Conservation (phyloP, 2,888 invertebrate genomes). For the Parnassius smintheus region DNA sequence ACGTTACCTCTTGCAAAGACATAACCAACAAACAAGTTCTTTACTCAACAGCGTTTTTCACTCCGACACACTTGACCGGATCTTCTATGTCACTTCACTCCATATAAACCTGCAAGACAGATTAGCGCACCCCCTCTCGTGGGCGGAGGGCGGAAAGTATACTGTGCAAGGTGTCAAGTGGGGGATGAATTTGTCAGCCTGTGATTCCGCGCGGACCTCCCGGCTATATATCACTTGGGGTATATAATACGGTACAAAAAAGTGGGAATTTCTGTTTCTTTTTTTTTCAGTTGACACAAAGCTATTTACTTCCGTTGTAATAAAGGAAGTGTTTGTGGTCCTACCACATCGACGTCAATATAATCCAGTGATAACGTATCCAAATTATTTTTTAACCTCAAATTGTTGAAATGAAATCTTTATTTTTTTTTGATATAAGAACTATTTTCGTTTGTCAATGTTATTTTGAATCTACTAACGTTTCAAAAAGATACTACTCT, state of each 20-base stretch:
- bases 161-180: constrained; percentile 52
- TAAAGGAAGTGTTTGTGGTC: too few species aligned
- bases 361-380: too few species aligned
- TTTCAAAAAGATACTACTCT: too few species aligned
- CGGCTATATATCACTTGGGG: constrained; percentile 51
- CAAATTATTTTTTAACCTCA: too few species aligned
- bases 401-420: too few species aligned
- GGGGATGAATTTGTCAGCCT: constrained; percentile 70
- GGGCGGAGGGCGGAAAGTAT: constrained; percentile 26
- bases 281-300: not conserved
- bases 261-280: constrained; percentile 27
- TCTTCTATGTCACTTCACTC: constrained; percentile 1
- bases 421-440: too few species aligned
- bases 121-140: constrained; percentile 39
- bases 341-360: too few species aligned
- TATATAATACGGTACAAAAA: constrained; percentile 32
- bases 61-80: not conserved
- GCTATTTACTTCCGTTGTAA: too few species aligned
- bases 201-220: constrained; percentile 59
- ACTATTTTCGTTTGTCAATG: too few species aligned
- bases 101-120: constrained; percentile 33
- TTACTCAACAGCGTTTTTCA: not conserved
- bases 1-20: too few species aligned
- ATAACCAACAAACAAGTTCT: not conserved
- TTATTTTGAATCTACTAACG: too few species aligned